phyloP scores from a whole-genome alignment of 2,888 invertebrate species.

The Artemia sp. region DNA sequence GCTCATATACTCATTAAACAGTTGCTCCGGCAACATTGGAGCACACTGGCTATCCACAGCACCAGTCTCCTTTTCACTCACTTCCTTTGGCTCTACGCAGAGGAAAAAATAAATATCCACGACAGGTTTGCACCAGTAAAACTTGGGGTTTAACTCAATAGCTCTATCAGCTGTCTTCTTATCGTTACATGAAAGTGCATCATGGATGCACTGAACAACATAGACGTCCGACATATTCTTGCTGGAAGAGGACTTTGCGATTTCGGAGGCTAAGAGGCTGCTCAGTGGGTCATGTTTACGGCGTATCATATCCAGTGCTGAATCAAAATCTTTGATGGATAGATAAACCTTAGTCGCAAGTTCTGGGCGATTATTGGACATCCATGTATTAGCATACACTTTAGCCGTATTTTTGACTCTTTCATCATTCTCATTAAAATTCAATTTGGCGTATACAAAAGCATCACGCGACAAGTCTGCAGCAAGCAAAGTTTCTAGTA shows the following conservation, averaged over 20 bases:
- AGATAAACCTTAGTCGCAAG: neutral
- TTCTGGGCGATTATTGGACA: neutral
- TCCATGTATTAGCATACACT: neutral
- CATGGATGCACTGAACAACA: neutral
- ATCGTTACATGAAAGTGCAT: constrained; percentile 1
- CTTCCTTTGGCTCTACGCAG: neutral
- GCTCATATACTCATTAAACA: neutral
- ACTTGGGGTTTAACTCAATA: neutral
- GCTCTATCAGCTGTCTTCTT: neutral
- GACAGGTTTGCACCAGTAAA: constrained; percentile 10
- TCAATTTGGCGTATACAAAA: constrained; percentile 11
- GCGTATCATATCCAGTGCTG: neutral
- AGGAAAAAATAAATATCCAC: neutral
- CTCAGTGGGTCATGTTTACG: neutral
- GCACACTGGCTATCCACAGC: neutral
- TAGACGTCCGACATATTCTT: neutral
- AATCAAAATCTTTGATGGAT: neutral
- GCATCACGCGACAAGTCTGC: constrained; percentile 1
- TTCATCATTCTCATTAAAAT: neutral
- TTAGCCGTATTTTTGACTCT: neutral
- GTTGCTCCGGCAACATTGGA: neutral
- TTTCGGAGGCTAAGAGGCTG: neutral
- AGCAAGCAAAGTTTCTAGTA: neutral
- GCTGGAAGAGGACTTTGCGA: neutral
- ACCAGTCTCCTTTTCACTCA: neutral